Evolutionary conservation across 2,888 invertebrate genomes (phyloP).

Genomic region (Yponomeuta cagnagella): DNA sequence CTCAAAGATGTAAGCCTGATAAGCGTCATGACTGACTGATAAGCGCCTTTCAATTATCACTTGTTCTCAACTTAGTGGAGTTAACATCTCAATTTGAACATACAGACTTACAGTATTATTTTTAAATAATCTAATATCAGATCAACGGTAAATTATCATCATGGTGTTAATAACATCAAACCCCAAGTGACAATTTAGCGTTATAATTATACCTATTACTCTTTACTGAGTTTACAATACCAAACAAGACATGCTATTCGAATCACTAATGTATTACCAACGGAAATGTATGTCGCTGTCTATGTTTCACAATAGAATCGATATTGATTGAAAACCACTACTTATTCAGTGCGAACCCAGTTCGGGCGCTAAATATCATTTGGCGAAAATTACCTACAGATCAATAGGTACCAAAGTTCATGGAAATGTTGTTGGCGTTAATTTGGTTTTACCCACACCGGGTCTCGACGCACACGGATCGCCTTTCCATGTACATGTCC

Average conservation of each 20-base stretch:
- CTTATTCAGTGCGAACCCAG: neutral
- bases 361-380: neutral
- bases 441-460: neutral
- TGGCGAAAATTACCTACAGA: neutral
- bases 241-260: neutral
- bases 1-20: constrained; percentile 3
- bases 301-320: neutral
- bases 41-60: neutral
- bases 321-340: neutral
- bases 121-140: too few species aligned
- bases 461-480: neutral
- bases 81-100: too few species aligned
- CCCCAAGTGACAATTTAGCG: too few species aligned
- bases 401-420: too few species aligned
- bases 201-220: too few species aligned
- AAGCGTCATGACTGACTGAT: neutral
- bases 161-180: too few species aligned
- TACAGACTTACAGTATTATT: too few species aligned
- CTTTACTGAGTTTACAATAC: neutral
- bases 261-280: neutral
- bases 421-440: too few species aligned
- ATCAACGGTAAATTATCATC: too few species aligned
- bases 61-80: neutral
- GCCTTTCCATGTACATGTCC: neutral
- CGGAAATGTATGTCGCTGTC: neutral